Base-by-base conservation (phyloP, 1,140 invertebrate genomes). In the Aphelinus certus region DNA sequence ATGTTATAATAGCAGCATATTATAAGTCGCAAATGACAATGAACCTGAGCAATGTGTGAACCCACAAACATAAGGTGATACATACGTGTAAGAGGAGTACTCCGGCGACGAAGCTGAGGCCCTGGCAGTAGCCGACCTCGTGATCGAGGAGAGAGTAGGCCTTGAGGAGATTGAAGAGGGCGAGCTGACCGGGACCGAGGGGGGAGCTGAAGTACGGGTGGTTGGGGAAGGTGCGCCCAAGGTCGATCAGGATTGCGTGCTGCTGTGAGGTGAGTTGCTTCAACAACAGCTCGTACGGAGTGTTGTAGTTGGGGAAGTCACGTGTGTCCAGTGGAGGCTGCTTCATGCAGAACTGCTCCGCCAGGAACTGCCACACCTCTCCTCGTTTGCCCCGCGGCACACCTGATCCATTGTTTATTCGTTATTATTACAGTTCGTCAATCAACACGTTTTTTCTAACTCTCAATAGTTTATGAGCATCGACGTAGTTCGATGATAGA, bases 91-190 rank as follows among this genome's bases (percentile, higher is more conserved):
- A 89, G 2, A 99, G 88, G 2, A 99, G 88, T 3, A 98, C 92
- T 7, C 96, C 97, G 77, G 96, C 97, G 10, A 99, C 95, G 82
- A 98, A 99, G 81, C 96, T 97, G 3, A 98, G 89, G 0, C 97
- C 97, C 86, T 99, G 97, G 79, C 96, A 97, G 87, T 99, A 99
- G 0, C 96, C 97, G 4, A 99, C 94, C 85, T 98, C 96, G 9
- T 94, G 92, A 86, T 99, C 97, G 6, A 98, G 85, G 5, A 99
- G 89, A 1, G 97, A 98, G 84, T 98, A 99, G 0, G 97, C 97
- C 87, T 99, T 98, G 0, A 99, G 88, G 5, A 98, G 87, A 88
- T 98, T 98, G 85, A 98, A 99, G 1, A 99, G 87, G 0, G 96
- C 93, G 71, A 98, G 88, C 85, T 98, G 97, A 0, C 97, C 97